Percentiles rank a stretch among this genome's conserved stretches.
phyloP scores from a whole-genome alignment of 1,140 invertebrate genomes.

The Brachionus plicatilis region DNA sequence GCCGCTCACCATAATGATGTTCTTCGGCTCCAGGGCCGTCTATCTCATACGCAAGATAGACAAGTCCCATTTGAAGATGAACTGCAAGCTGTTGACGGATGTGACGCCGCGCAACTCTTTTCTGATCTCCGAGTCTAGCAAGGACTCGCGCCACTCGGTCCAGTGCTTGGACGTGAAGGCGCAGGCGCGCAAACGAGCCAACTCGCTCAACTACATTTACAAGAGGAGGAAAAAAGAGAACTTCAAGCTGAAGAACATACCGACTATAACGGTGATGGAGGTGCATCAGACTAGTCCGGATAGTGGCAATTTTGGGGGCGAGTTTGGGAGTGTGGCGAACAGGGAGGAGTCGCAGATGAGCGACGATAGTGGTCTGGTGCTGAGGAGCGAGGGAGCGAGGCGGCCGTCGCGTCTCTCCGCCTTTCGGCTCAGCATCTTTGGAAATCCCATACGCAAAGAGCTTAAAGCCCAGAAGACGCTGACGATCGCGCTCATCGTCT shows the following conservation, averaged over 20 bases:
- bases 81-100: neutral
- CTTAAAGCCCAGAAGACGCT: slow-evolving; percentile 31
- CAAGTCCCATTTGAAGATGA: slow-evolving; percentile 33
- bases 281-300: neutral
- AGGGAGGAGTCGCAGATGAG: neutral
- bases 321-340: neutral
- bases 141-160: neutral
- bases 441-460: slow-evolving; percentile 28
- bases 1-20: slow-evolving; percentile 13
- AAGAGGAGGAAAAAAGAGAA: neutral
- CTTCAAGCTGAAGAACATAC: neutral
- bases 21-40: slow-evolving; percentile 10
- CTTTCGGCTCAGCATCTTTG: neutral
- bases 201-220: neutral
- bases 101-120: neutral
- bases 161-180: no score
- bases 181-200: neutral
- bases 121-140: neutral
- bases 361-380: neutral
- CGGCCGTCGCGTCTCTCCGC: neutral
- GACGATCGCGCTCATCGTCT: slow-evolving; percentile 7
- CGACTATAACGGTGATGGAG: neutral
- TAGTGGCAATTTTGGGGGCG: neutral
- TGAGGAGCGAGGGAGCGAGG: neutral
- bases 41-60: slow-evolving; percentile 3